Conservation (phyloP, 1,140 invertebrate species). For the Parapsyche elsis region DNA sequence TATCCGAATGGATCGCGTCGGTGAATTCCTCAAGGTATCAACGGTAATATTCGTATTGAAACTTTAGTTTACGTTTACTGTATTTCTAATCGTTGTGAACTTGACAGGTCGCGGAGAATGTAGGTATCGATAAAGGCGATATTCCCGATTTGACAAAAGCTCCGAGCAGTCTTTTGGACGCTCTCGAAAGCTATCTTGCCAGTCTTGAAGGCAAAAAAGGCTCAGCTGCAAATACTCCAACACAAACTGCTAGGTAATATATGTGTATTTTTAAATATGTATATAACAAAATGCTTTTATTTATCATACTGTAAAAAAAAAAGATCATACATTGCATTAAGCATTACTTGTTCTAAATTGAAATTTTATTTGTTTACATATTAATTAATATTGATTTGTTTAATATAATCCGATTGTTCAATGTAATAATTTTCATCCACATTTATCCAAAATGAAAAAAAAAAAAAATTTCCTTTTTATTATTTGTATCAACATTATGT, state of each 20-base stretch:
- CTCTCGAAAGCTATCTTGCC: constrained; percentile 94
- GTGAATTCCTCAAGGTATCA: constrained; percentile 94
- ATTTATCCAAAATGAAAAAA: not conserved
- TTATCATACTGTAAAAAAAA: constrained; percentile 35
- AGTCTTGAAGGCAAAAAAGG: constrained; percentile 93
- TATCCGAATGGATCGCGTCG: constrained; percentile 97
- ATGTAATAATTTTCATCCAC: too few relatives aligned
- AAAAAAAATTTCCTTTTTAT: not conserved
- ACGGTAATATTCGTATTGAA: constrained; percentile 81
- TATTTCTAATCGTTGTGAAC: constrained; percentile 2
- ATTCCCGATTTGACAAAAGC: constrained; percentile 99
- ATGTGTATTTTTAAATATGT: too few relatives aligned
- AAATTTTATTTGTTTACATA: not conserved
- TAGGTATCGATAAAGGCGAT: constrained; percentile 98
- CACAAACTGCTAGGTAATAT: constrained; percentile 86
- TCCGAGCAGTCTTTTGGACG: constrained; percentile 97
- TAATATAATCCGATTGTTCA: not conserved
- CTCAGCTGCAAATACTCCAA: constrained; percentile 85
- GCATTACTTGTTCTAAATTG: not conserved
- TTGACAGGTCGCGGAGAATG: constrained; percentile 78
- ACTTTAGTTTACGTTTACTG: constrained; percentile 27
- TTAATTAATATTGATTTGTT: not conserved
- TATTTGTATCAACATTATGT: not conserved
- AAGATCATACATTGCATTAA: not conserved
- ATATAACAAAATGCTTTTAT: constrained; percentile 52